Conservation (phyloP, 1,140 invertebrate species). For the Leptestheria dahalacensis region DNA sequence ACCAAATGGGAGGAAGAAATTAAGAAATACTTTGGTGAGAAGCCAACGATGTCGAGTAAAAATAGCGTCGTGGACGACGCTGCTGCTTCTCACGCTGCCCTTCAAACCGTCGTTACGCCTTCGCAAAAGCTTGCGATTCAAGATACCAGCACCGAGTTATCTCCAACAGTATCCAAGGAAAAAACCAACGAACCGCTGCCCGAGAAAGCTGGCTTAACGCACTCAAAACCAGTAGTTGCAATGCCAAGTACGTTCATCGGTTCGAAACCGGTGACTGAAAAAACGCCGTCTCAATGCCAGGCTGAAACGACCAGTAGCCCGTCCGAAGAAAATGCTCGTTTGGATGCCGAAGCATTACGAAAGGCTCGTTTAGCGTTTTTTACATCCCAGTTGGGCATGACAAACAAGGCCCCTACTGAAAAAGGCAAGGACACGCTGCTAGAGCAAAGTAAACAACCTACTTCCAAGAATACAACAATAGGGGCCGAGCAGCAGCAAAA, state of each 20-base stretch:
- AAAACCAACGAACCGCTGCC: not conserved
- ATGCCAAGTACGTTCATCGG: slow-evolving; percentile 20
- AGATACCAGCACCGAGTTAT: slow-evolving; percentile 12
- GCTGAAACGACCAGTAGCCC: slow-evolving; percentile 4
- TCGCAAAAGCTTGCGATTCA: not conserved
- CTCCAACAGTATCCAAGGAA: slow-evolving; percentile 7
- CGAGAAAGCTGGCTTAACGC: not conserved
- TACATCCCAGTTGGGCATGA: slow-evolving; percentile 15
- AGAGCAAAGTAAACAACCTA: not conserved
- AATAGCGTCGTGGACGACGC: not conserved
- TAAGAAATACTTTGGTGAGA: slow-evolving; percentile 14
- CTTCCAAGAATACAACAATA: too few relatives aligned
- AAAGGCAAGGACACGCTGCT: not conserved
- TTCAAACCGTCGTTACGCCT: not conserved
- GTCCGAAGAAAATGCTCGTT: not conserved
- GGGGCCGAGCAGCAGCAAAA: not conserved
- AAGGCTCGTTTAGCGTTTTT: slow-evolving; percentile 28
- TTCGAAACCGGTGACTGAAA: slow-evolving; percentile 16
- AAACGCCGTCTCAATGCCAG: slow-evolving; percentile 8
- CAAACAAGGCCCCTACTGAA: slow-evolving; percentile 15
- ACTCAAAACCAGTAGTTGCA: not conserved
- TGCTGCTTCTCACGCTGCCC: not conserved
- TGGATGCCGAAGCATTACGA: slow-evolving; percentile 25
- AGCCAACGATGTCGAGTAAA: not conserved
- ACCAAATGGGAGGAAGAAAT: slow-evolving; percentile 12